Conservation (phyloP, 1,140 invertebrate genomes). For the Neodiprion lecontei region DNA sequence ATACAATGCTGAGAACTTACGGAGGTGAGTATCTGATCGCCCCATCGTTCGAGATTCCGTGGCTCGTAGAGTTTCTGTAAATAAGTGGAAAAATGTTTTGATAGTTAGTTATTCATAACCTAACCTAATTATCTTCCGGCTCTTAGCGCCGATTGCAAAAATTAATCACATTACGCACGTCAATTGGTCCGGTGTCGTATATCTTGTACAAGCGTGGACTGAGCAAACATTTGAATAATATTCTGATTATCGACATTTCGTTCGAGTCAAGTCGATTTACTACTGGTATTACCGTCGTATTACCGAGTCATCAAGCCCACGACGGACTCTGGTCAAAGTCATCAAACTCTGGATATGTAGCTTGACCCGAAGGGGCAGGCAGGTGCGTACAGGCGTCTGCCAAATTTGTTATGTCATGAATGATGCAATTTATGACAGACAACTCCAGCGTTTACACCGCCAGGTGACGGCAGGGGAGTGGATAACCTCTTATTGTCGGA, state of each 20-base stretch:
- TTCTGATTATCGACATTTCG: constrained; percentile 48
- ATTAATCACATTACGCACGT: constrained; percentile 36
- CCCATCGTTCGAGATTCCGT: constrained; percentile 70
- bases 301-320: no score
- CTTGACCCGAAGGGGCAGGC: no score
- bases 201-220: constrained; percentile 71
- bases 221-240: constrained; percentile 65
- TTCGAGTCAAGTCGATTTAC: background rate
- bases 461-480: no score
- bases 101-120: constrained; percentile 27
- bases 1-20: constrained; percentile 56
- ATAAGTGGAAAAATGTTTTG: constrained; percentile 37
- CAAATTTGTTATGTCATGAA: no score
- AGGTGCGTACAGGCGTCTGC: no score
- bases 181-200: constrained; percentile 61
- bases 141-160: constrained; percentile 25
- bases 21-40: constrained; percentile 74
- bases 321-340: no score
- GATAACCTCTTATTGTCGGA: no score
- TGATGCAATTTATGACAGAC: no score
- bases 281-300: no score
- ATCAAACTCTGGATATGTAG: no score
- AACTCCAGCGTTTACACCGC: no score
- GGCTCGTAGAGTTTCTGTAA: constrained; percentile 71
- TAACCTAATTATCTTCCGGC: constrained; percentile 27